Evolutionary conservation across 2,113 vertebrate genomes (phyloP), one percentile per base, ranked within the genome.

Genomic region (Carettochelys insculpta): DNA sequence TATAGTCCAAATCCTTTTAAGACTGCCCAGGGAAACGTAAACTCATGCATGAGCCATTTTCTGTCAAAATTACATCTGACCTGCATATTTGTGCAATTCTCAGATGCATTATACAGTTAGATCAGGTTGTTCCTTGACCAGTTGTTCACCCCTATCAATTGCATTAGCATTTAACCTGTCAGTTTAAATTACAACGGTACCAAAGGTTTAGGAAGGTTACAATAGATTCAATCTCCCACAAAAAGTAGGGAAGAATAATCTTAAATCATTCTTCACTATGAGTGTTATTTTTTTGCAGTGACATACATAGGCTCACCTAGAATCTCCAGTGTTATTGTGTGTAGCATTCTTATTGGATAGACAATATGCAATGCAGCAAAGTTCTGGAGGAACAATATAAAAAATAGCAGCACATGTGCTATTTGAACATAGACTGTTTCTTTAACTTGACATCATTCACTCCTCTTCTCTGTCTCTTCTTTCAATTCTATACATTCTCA

Each of bases 131-230:
- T 94, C 97, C 91, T 95, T 97, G 98, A 96, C 97, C 97, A 97
- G 86, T 96, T 95, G 93, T 88, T 98, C 97, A 98, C 97, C 97
- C 92, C 96, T 96, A 97, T 97, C 97, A 96, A 96, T 97, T 96
- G 95, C 92, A 97, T 96, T 97, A 97, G 94, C 97, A 97, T 97
- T 98, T 96, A 97, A 96, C 96, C 92, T 97, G 97, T 97, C 96
- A 68, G 92, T 95, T 96, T 92, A 96, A 97, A 97, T 98, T 94
- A 97, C 91, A 96, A 97, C 97, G 97, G 96, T 97, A 97, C 93
- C 96, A 96, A 97, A 96, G 95, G 94, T 96, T 95, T 93, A 61
- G 94, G 95, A 86, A 97, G 94, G 94, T 98, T 97, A 95, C 94
- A 94, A 94, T 80, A 94, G 93, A 96, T 97, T 92, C 88, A 95